Percentiles rank a stretch among this genome's conserved stretches.
phyloP scores from a whole-genome alignment of 2,797 vertebrate genomes.

The Rhinogobio ventralis region DNA sequence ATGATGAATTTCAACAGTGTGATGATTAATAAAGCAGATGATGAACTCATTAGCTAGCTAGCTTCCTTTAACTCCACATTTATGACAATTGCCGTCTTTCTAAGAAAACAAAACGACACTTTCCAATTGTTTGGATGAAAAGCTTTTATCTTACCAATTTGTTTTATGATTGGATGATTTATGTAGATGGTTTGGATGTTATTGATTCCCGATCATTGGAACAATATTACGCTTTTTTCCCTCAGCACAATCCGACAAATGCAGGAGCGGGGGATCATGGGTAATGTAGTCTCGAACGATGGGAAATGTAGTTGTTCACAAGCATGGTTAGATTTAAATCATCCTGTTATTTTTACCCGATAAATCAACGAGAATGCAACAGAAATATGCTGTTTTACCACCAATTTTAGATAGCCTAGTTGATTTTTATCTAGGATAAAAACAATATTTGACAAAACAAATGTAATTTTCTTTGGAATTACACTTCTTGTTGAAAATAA shows the following conservation, averaged over 20 bases:
- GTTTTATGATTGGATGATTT: neutral
- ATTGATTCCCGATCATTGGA: conserved; percentile 29
- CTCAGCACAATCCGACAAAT: conserved; percentile 36
- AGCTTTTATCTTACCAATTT: conserved; percentile 37
- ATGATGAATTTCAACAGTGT: neutral
- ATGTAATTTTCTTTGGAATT: neutral
- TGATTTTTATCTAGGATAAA: neutral
- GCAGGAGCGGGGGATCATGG: neutral
- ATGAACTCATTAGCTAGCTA: conserved; percentile 50
- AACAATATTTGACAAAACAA: neutral
- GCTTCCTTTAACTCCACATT: conserved; percentile 35
- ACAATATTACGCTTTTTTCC: conserved; percentile 35
- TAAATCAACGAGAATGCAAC: neutral
- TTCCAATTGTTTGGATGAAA: neutral
- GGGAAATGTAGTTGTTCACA: conserved; percentile 41
- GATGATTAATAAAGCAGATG: conserved; percentile 40
- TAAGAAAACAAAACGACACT: conserved; percentile 7
- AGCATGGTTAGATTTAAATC: neutral
- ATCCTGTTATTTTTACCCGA: conserved; percentile 19
- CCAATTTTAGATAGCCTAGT: neutral
- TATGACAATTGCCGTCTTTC: conserved; percentile 3
- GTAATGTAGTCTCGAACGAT: conserved; percentile 36
- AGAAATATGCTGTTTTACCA: neutral
- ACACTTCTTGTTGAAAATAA: neutral
- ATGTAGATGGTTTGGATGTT: conserved; percentile 9